Base-by-base conservation (phyloP, 2,797 vertebrate species). In the Crocidura indochinensis region DNA sequence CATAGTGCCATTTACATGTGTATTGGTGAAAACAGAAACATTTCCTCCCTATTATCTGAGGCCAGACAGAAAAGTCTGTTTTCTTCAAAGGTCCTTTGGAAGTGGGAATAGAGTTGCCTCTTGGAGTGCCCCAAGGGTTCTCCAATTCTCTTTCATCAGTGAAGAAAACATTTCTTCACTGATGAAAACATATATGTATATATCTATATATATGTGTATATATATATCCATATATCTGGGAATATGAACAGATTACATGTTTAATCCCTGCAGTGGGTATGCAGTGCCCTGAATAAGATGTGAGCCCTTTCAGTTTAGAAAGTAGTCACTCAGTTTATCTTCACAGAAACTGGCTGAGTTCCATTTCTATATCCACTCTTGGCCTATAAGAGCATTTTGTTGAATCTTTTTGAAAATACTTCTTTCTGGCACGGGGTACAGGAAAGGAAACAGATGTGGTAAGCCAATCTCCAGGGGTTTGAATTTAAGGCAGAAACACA, bases 381-480 rank as follows among this genome's bases (percentile, higher is more conserved):
- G 20, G 51, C 47, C 74, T 72, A 73, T 46, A 51, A 73, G 84
- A 84, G 73, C 87, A 10, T 93, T 80, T 83, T 22, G 71, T 47
- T 26, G 56, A 44, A 87, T 80, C 71, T 83, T 60, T 91, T 77
- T 82, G 53, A 90, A 90, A 73, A 53, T 84, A 27, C 73, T 94
- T 84, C 80, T 64, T 10, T 73, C 81, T 68, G 49, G 75, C 77
- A 49, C 31, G 26, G 71, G 81, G 67, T 69, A 68, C 84, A 89
- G 53, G 64, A 78, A 91, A 90, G 44, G 67, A 81, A 93, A 94
- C 94, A 96, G 95, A 94, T 96, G 95, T 92, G 84, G 64, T 75
- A 78, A 17, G 53, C 75, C 15, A 87, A 6, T 81, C 87, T 94
- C 95, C 62, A 87, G 95, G 87, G 95, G 71, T 76, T 94, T 95